phyloP scores from a whole-genome alignment of 1,140 invertebrate genomes.

The Ganaspis sp. region DNA sequence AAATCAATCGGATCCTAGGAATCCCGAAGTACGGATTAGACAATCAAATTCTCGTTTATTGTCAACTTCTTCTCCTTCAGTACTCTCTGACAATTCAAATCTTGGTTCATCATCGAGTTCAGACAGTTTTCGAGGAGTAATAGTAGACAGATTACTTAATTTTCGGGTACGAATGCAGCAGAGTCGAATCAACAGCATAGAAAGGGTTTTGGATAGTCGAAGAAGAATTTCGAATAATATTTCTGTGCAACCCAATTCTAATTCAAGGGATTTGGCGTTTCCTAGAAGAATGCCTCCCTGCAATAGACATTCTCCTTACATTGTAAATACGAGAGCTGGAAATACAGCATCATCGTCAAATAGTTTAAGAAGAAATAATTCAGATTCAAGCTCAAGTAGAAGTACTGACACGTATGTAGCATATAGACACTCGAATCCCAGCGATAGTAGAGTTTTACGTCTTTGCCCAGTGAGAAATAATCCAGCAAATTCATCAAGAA shows the following conservation, averaged over 20 bases:
- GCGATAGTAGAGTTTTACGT: not conserved
- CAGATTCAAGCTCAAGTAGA: constrained; percentile 42
- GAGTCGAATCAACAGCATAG: constrained; percentile 53
- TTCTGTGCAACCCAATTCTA: constrained; percentile 28
- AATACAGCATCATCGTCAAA: constrained; percentile 32
- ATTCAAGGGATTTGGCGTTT: constrained; percentile 33
- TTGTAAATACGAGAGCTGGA: constrained; percentile 43
- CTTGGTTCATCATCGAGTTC: constrained; percentile 29
- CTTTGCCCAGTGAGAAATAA: constrained; percentile 20
- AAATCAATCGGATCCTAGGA: constrained; percentile 41
- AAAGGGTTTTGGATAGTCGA: constrained; percentile 42
- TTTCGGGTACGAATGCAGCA: constrained; percentile 57
- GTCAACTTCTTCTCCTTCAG: constrained; percentile 22
- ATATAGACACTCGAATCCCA: not conserved
- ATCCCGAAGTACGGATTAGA: constrained; percentile 31
- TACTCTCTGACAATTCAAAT: constrained; percentile 36
- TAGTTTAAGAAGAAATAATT: constrained; percentile 39
- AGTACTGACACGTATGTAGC: constrained; percentile 22
- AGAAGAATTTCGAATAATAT: constrained; percentile 26
- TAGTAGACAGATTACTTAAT: constrained; percentile 56
- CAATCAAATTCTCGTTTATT: constrained; percentile 38
- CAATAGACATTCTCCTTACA: constrained; percentile 57
- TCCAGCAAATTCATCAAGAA: not conserved
- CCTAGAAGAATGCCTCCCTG: constrained; percentile 48
- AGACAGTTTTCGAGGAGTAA: constrained; percentile 51